Conservation (phyloP, 1,140 invertebrate species). For the Piezodorus guildinii region DNA sequence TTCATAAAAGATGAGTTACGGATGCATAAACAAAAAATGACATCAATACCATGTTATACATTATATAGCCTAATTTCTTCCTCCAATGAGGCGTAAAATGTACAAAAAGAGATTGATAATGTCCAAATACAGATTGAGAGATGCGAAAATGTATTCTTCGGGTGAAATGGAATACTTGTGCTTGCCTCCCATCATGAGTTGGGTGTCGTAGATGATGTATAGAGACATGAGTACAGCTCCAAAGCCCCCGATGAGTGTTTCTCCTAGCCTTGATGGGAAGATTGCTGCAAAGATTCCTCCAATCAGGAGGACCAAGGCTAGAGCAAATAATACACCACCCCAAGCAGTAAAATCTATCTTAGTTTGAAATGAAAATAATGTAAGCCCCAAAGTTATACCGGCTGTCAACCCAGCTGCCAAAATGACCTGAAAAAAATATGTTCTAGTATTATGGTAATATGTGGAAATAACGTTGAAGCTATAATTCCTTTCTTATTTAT, state of each 20-base stretch:
- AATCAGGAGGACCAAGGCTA: slow-evolving; percentile 60
- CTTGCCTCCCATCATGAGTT: slow-evolving; percentile 86
- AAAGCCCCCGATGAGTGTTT: slow-evolving; percentile 52
- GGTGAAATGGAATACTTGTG: slow-evolving; percentile 85
- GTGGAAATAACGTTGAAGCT: too few species aligned
- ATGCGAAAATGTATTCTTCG: slow-evolving; percentile 93
- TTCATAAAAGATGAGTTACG: too few species aligned
- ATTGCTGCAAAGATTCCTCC: slow-evolving; percentile 64
- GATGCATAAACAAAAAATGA: too few species aligned
- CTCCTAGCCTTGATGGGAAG: slow-evolving; percentile 45
- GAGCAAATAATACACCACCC: slow-evolving; percentile 65
- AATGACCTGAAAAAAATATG: slow-evolving; percentile 44
- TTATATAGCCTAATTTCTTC: neutral
- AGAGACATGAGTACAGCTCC: slow-evolving; percentile 69
- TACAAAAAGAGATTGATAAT: slow-evolving; percentile 83
- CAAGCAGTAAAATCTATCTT: slow-evolving; percentile 83
- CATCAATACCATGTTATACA: too few species aligned
- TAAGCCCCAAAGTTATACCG: slow-evolving; percentile 67
- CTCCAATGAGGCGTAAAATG: slow-evolving; percentile 43
- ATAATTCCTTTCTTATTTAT: too few species aligned
- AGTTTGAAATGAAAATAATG: slow-evolving; percentile 86
- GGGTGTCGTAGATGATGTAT: slow-evolving; percentile 87
- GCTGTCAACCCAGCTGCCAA: slow-evolving; percentile 72
- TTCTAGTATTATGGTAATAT: too few species aligned
- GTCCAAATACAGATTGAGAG: slow-evolving; percentile 82